Base-by-base conservation (phyloP, 2,113 vertebrate genomes). In the Aspiorhynchus laticeps region DNA sequence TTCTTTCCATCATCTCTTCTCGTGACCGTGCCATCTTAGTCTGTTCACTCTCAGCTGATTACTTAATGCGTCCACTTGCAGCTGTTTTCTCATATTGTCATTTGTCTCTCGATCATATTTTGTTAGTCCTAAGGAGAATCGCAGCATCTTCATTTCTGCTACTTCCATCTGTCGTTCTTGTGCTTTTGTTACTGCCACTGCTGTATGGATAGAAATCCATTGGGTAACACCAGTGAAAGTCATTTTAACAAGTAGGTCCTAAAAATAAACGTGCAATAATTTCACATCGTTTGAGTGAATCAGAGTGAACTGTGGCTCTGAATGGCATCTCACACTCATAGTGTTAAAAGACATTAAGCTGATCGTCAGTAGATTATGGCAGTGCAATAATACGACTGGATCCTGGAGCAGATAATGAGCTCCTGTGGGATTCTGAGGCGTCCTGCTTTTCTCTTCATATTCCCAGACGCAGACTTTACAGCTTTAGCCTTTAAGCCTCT, bases 361-460 rank as follows among this genome's bases (percentile, higher is more conserved):
- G 41, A 17, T n/a, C 19, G 38, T 80, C 75, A 28, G 41, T 24
- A 63, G 63, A 67, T 80, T 7, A 84, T 53, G 36, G 28, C 28
- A 28, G 59, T 41, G 17, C 21, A 26, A 17, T 31, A n/a, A 5
- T 6, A 46, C 38, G 53, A 43, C 63, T 83, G 53, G 61, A 38
- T 79, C 17, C 51, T 80, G 67, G 31, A 76, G 77, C 41, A 59
- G 41, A 77, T 90, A 90, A 87, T 67, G 24, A 79, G 76, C 11
- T 80, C 88, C 80, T 12, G 1, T 19, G 84, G 63, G 90, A 85
- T 31, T 41, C 78, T 24, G n/a, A 10, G 7, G 53, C 56, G 31
- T 17, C 59, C 69, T 81, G 26, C 82, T 21, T 78, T 76, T 17
- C 24, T 31, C 26, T 59, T 36, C 38, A n/a, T 79, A 8, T 84